Conservation (phyloP, 1,140 invertebrate species). For the Vanessa atalanta region DNA sequence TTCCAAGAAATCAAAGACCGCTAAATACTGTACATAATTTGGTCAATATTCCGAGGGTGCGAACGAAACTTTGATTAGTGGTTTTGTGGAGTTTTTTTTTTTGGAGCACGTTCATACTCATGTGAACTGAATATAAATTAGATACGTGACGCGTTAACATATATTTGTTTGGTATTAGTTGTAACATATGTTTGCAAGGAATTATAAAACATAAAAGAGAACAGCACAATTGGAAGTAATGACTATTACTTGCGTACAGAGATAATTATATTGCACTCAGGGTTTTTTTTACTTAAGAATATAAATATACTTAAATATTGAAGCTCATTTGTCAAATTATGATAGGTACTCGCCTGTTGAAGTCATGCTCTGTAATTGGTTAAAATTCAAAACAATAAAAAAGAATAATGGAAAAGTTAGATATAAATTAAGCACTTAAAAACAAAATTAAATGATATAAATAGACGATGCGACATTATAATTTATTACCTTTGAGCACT, state of each 20-base stretch:
- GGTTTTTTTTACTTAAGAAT: too few species aligned
- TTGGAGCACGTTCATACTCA: not conserved
- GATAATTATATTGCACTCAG: too few species aligned
- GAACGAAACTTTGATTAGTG: conserved; percentile 7
- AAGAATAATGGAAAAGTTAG: too few species aligned
- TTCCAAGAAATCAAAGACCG: not conserved
- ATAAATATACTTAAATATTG: too few species aligned
- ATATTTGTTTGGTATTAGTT: conserved; percentile 7
- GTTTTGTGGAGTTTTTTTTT: conserved; percentile 4
- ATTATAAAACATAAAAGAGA: not conserved
- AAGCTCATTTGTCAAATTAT: too few species aligned
- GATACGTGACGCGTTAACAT: conserved; percentile 8
- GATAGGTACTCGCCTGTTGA: too few species aligned
- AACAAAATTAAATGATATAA: too few species aligned
- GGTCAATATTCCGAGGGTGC: conserved; percentile 1
- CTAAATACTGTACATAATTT: conserved; percentile 8
- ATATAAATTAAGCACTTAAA: too few species aligned
- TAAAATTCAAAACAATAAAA: too few species aligned
- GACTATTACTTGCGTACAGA: not conserved
- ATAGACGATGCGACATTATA: too few species aligned
- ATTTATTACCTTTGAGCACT: too few species aligned
- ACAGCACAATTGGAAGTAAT: not conserved
- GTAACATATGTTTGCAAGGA: not conserved
- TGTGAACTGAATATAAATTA: conserved; percentile 5
- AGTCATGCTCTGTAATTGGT: too few species aligned